Base-by-base conservation (phyloP, 2,888 invertebrate species). In the Cacoxenus indagator region DNA sequence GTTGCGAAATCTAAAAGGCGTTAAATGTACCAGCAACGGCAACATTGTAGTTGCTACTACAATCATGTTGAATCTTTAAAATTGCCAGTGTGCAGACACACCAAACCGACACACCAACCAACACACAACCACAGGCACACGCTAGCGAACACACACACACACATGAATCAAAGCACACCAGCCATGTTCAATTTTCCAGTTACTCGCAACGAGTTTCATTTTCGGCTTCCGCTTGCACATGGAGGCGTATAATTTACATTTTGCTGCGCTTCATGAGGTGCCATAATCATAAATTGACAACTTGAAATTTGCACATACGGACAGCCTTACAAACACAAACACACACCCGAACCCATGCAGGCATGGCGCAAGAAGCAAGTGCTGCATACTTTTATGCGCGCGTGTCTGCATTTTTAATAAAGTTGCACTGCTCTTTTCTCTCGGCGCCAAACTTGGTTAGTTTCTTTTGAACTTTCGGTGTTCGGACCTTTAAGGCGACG, bases 281-380 rank as follows among this genome's bases (percentile, higher is more conserved):
- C 84, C 81, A 81, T 84, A 81, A 81, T 81, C 81, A 81, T 81
- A 81, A 81, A 81, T 81, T 84, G 81, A 81, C 81, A 84, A 82
- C 77, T 77, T 73, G 81, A 81, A 82, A 78, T 82, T 81, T 81
- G 81, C 83, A 81, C 81, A 76, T 72, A 76, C 29, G 31, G n/a
- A n/a, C n/a, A n/a, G n/a, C n/a, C n/a, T n/a, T n/a, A n/a, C n/a
- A 48, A 22, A 24, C 14, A 64, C 64, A 51, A 22, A 14, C 48
- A 48, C n/a, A 48, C 24, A 48, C 57, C 14, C 29, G 17, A 2
- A 14, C 48, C 2, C 48, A 5, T 2, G 6, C n/a, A 45, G 62
- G 64, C n/a, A n/a, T n/a, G 45, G 51, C 68, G 17, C 55, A 57
- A 37, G 19, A 14, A 37, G 37, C 19, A 57, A 61, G 57, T 67